Base-by-base conservation (phyloP, 1,140 invertebrate genomes). In the Druon quercuslanigerum region DNA sequence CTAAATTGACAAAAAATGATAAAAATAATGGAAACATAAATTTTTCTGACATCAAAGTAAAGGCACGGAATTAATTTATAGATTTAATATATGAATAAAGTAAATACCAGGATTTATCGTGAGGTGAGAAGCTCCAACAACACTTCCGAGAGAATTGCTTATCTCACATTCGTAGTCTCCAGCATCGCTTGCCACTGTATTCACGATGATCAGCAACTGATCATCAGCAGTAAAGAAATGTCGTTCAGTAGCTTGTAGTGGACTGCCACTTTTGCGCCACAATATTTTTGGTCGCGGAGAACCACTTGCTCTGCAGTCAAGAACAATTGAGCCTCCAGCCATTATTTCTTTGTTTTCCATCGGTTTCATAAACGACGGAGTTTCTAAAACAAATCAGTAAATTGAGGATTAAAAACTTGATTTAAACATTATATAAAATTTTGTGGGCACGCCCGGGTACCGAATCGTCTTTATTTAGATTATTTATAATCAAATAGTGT, bases 121-220 rank as follows among this genome's bases (percentile, higher is more conserved):
- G 2, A 94, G 87, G 19, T 90, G 88, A 3, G 93, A 92, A 14
- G 89, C 87, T 2, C 92, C 94, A 74, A 93, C 85, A 85, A 92
- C 82, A 86, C 93, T 95, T 7, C 97, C 97, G 7, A 97, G 91
- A 25, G 95, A 94, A 92, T 98, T 98, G 57, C 94, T 94, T 85
- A 98, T 95, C 88, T 96, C 94, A 91, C 98, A 99, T 80, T 96
- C 95, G 90, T 99, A 99, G 71, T 92, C 92, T 0, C 98, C 98
- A 54, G 95, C 94, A 92, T 99, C 98, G 57, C 92, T 92, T 2
- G 92, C 86, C 80, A 95, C 92, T 3, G 96, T 95, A 84, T 96
- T 94, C 19, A 97, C 94, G 80, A 98, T 98, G 46, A 98, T 95
- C 46, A 99, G 90, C 19, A 98, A 89, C 86, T 98, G 96, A 92